Conservation (phyloP, 2,888 invertebrate species). For the Neria commutata region DNA sequence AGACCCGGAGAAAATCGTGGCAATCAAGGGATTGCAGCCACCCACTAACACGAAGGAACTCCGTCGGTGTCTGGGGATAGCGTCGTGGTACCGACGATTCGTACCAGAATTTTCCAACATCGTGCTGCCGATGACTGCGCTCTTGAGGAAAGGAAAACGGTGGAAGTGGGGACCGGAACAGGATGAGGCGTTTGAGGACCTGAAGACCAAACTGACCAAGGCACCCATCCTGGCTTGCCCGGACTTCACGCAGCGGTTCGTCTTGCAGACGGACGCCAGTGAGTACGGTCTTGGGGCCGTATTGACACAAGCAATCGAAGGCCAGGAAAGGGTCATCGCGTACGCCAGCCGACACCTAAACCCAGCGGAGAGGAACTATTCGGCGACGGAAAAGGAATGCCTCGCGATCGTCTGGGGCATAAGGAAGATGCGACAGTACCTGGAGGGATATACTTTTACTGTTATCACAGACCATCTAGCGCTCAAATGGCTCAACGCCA, state of each 20-base stretch:
- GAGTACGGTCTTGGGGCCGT: not conserved
- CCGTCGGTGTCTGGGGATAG: not conserved
- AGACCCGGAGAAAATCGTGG: slow-evolving; percentile 9
- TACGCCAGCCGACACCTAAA: slow-evolving; percentile 10
- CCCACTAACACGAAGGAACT: not conserved
- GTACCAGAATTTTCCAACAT: not conserved
- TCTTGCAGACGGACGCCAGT: slow-evolving; percentile 1
- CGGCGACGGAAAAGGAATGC: too few species aligned
- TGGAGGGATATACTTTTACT: slow-evolving; percentile 13
- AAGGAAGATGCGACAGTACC: slow-evolving; percentile 5
- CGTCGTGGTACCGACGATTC: slow-evolving; percentile 10
- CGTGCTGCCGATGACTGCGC: not conserved
- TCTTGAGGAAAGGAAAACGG: not conserved
- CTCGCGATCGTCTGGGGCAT: slow-evolving; percentile 9
- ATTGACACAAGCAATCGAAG: not conserved
- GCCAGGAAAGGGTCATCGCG: slow-evolving; percentile 1
- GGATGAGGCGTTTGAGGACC: not conserved
- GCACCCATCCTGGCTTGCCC: not conserved
- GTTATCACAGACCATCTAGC: slow-evolving; percentile 13
- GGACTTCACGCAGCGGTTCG: not conserved
- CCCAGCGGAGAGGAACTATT: slow-evolving; percentile 7
- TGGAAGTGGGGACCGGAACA: not conserved
- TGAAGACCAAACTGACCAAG: not conserved
- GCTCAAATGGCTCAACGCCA: slow-evolving; percentile 14
- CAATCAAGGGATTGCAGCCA: not conserved